phyloP scores from a whole-genome alignment of 1,140 invertebrate genomes.

The Lepidurus couesii region DNA sequence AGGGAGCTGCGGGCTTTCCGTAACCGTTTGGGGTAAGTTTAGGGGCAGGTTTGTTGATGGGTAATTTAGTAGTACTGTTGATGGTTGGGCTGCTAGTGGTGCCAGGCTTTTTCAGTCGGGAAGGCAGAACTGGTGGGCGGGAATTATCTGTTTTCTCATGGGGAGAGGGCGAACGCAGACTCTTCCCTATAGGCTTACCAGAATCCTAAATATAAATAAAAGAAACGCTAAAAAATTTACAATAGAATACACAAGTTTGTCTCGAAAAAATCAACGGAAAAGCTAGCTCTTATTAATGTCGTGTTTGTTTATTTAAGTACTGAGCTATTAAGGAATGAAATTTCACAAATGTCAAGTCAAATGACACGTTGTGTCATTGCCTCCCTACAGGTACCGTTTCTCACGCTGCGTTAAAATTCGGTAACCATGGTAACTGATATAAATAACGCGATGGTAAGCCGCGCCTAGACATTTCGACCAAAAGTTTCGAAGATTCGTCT shows the following conservation, averaged over 20 bases:
- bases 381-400: too few relatives aligned
- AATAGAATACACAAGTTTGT: neutral
- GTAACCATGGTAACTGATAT: too few relatives aligned
- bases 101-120: constrained; percentile 37
- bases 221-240: neutral
- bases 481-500: too few relatives aligned
- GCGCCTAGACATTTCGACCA: too few relatives aligned
- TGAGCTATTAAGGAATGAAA: too few relatives aligned
- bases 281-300: too few relatives aligned
- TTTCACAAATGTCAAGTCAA: too few relatives aligned
- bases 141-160: neutral
- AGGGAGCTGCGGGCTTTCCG: constrained; percentile 33
- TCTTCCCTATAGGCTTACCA: neutral
- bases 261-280: too few relatives aligned
- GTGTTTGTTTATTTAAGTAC: too few relatives aligned
- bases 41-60: neutral
- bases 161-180: neutral
- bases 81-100: neutral
- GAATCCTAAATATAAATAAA: neutral
- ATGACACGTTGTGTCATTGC: too few relatives aligned
- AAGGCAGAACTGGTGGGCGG: constrained; percentile 37
- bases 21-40: neutral
- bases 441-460: too few relatives aligned
- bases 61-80: neutral
- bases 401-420: too few relatives aligned